Conservation (phyloP, 64 coral and sea anemone genomes). For the Trachythela sp. region DNA sequence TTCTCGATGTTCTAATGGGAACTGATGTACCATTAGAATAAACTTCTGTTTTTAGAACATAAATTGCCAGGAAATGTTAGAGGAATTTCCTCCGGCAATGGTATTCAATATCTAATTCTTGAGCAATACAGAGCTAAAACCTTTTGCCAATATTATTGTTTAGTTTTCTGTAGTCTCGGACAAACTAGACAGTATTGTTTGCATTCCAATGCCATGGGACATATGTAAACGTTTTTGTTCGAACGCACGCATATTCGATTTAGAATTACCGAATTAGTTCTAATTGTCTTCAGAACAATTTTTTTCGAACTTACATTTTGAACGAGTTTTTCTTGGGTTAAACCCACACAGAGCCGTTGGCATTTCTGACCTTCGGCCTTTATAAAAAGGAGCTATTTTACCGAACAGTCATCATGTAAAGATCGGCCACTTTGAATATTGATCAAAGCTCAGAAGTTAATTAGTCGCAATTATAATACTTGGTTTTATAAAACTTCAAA, state of each 20-base stretch:
- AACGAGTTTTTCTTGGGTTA: not conserved
- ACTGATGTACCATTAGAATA: not conserved
- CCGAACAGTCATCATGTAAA: not conserved
- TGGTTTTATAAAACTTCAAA: not conserved
- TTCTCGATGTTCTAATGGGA: not conserved
- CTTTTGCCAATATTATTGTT: conserved; percentile 13
- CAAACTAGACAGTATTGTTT: conserved; percentile 7
- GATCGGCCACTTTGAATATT: not conserved
- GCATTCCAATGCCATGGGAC: conserved; percentile 20
- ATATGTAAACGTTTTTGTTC: not conserved
- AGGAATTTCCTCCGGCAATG: not conserved
- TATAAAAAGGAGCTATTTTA: not conserved
- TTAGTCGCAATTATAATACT: not conserved
- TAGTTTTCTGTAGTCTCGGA: not conserved
- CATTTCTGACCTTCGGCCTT: not conserved
- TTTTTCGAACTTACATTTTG: not conserved
- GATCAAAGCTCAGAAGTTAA: not conserved
- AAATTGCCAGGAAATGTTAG: not conserved
- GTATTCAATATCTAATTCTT: not conserved
- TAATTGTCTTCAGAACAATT: not conserved
- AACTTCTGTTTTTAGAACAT: not conserved
- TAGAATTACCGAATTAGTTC: not conserved
- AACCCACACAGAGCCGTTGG: not conserved
- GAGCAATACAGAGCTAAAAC: not conserved
- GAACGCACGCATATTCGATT: not conserved